Conservation (phyloP, 2,113 vertebrate genomes). For the Neolamprologus sp. region DNA sequence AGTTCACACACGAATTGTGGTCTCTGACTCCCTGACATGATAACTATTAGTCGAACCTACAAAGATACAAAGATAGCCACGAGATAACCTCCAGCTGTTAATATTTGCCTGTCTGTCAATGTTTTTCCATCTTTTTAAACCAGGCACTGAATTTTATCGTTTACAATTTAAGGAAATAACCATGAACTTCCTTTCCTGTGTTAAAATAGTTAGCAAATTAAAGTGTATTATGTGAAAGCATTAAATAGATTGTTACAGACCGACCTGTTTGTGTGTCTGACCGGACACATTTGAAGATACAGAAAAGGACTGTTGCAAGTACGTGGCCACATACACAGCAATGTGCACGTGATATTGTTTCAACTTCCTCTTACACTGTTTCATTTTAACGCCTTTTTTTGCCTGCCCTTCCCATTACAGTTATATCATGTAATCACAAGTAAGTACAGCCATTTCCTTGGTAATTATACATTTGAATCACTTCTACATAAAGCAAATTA, state of each 20-base stretch:
- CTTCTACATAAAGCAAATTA: not conserved
- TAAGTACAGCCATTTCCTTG: accelerated
- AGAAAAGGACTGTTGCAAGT: not conserved
- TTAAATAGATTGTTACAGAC: not conserved
- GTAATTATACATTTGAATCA: accelerated
- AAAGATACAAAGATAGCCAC: not conserved
- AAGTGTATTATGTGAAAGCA: not conserved
- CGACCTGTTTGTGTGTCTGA: not conserved
- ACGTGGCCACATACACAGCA: not conserved
- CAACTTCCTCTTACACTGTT: not conserved
- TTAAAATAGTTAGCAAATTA: not conserved
- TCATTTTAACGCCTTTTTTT: not conserved
- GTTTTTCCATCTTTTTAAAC: not conserved
- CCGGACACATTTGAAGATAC: accelerated
- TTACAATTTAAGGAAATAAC: accelerated
- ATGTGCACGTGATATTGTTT: not conserved
- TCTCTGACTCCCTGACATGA: not conserved
- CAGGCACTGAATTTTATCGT: accelerated
- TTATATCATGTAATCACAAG: not conserved
- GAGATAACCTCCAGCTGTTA: not conserved
- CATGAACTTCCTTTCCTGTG: not conserved
- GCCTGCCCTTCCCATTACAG: not conserved
- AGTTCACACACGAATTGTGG: accelerated
- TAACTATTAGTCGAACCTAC: not conserved
- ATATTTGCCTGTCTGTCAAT: not conserved